A percentile compares a stretch with the other conserved stretches of the same genome.
Conservation (phyloP, 2,888 invertebrate genomes). For the Caenorhabditis macrosperma region DNA sequence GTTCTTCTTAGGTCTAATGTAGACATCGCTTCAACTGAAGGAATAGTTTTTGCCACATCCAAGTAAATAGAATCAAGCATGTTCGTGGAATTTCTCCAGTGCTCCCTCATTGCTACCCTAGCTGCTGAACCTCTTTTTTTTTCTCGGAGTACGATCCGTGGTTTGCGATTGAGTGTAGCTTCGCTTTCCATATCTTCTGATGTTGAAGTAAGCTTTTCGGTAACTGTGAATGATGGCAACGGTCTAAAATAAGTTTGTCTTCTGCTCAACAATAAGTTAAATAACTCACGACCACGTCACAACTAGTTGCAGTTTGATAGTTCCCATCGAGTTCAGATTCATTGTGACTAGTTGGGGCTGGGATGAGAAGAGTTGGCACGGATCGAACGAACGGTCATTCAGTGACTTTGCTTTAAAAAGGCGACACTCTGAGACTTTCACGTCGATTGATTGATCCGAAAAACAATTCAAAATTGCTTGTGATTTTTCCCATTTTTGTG, state of each 20-base stretch:
- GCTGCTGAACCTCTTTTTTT: constrained; percentile 70
- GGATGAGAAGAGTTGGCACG: constrained; percentile 83
- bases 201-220: constrained; percentile 14
- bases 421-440: constrained; percentile 80
- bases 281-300: constrained; percentile 83
- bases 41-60: constrained; percentile 76
- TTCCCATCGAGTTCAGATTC: constrained; percentile 83
- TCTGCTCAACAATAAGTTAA: neutral
- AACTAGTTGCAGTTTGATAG: constrained; percentile 83
- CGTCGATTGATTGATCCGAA: constrained; percentile 82
- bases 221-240: constrained; percentile 67
- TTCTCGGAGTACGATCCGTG: constrained; percentile 64
- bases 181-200: constrained; percentile 22
- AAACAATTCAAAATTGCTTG: constrained; percentile 81
- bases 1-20: constrained; percentile 54
- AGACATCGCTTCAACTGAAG: constrained; percentile 76
- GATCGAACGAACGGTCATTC: constrained; percentile 83
- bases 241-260: constrained; percentile 57
- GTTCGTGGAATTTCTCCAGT: constrained; percentile 78
- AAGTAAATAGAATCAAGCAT: constrained; percentile 77
- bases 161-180: constrained; percentile 59
- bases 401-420: constrained; percentile 75
- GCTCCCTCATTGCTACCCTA: constrained; percentile 70
- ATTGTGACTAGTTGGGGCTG: constrained; percentile 84
- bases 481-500: constrained; percentile 83